Percentiles rank a stretch among this genome's conserved stretches.
phyloP scores from a whole-genome alignment of 2,888 invertebrate species.

The Zele albiditarsus region DNA sequence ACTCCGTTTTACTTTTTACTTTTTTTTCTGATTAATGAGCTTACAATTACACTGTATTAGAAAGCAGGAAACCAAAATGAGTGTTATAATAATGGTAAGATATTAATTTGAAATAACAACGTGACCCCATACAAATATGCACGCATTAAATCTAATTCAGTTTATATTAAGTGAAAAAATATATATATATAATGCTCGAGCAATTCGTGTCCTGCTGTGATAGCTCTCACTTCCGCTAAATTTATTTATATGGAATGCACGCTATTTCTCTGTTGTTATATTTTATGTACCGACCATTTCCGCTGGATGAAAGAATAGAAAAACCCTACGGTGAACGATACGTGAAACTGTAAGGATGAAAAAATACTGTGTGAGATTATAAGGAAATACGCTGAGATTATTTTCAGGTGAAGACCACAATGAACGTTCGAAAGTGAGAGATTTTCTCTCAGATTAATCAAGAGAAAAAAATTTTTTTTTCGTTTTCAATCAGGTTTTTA shows the following conservation, averaged over 20 bases:
- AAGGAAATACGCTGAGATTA: no score
- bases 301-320: constrained; percentile 5
- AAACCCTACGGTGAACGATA: not conserved
- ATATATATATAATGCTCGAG: not conserved
- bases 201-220: constrained; percentile 1
- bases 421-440: no score
- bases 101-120: constrained; percentile 26
- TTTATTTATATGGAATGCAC: not conserved
- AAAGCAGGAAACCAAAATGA: constrained; percentile 34
- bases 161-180: not conserved
- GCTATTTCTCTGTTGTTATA: constrained; percentile 18
- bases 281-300: constrained; percentile 28
- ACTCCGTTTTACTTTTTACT: not conserved
- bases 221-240: constrained; percentile 42
- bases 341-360: not conserved
- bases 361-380: not conserved
- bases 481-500: no score
- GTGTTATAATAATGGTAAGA: constrained; percentile 23
- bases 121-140: constrained; percentile 8
- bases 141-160: constrained; percentile 12
- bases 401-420: no score
- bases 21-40: constrained; percentile 27
- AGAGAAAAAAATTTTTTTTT: no score
- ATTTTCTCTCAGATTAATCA: no score
- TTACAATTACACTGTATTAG: constrained; percentile 23